Percentiles rank a stretch among this genome's conserved stretches.
phyloP scores from a whole-genome alignment of 2,113 vertebrate species.

The Hipposideros armiger region DNA sequence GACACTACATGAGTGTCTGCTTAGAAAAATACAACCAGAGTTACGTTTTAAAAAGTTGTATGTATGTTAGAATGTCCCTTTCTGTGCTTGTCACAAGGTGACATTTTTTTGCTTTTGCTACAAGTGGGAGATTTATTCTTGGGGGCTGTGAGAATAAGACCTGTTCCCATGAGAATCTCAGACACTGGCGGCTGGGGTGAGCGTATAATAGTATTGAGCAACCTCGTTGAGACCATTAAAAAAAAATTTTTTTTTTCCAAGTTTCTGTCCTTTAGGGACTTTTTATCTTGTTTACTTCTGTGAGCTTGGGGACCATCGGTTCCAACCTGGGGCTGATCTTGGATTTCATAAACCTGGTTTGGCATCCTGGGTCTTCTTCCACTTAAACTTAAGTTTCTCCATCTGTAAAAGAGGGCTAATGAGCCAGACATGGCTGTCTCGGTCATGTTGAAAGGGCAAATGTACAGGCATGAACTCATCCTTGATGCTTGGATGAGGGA shows the following conservation, averaged over 20 bases:
- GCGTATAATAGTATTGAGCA: neutral
- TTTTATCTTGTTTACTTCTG: neutral
- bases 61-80: neutral
- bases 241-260: neutral
- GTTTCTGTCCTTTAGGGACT: neutral
- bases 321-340: neutral
- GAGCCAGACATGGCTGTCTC: neutral
- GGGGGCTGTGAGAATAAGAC: neutral
- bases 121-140: neutral
- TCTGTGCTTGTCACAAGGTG: neutral
- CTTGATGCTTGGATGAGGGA: neutral
- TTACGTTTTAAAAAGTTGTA: neutral
- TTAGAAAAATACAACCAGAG: neutral
- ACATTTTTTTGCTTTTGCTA: neutral
- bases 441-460: neutral
- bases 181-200: neutral
- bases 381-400: neutral
- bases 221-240: neutral
- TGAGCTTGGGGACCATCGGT: neutral
- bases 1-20: neutral
- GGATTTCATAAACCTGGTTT: neutral
- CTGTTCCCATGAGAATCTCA: neutral
- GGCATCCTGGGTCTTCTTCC: neutral
- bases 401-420: neutral
- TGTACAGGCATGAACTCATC: neutral